Percentiles rank a stretch among this genome's conserved stretches.
These are phyloP conservation scores for Cherax destructor DNA, from an alignment of 1,140 invertebrate species.

Conservation along the genomic window DNA sequence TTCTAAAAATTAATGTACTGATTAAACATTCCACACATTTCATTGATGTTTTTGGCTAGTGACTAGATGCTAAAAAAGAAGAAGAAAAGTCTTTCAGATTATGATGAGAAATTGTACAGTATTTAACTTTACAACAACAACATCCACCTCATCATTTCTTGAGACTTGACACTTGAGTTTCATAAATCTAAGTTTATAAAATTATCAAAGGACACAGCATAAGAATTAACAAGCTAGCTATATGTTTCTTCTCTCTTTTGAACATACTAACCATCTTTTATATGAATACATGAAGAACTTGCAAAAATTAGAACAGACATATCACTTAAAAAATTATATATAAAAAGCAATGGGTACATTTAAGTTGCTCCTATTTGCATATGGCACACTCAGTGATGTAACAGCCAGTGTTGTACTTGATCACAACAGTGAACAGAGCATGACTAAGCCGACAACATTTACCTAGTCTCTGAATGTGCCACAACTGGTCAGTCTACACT, in stretches of 20 bases:
- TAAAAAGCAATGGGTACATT: conserved; percentile 37
- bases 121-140: conserved; percentile 14
- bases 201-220: conserved; percentile 47
- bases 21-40: conserved; percentile 10
- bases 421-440: background rate
- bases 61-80: conserved; percentile 26
- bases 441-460: background rate
- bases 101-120: conserved; percentile 13
- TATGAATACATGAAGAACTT: conserved; percentile 19
- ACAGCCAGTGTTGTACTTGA: background rate
- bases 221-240: conserved; percentile 31
- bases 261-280: conserved; percentile 23
- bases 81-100: conserved; percentile 7
- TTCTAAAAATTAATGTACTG: background rate
- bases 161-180: conserved; percentile 18
- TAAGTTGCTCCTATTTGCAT: conserved; percentile 1
- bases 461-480: background rate
- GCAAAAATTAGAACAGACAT: conserved; percentile 28
- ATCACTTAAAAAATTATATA: conserved; percentile 27
- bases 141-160: conserved; percentile 1
- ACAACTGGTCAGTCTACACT: conserved; percentile 10
- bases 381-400: background rate
- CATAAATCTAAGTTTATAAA: conserved; percentile 38
- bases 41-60: conserved; percentile 13
- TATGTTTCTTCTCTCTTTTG: conserved; percentile 3